Conservation (phyloP, 2,797 vertebrate species). For the Bufotes viridis region DNA sequence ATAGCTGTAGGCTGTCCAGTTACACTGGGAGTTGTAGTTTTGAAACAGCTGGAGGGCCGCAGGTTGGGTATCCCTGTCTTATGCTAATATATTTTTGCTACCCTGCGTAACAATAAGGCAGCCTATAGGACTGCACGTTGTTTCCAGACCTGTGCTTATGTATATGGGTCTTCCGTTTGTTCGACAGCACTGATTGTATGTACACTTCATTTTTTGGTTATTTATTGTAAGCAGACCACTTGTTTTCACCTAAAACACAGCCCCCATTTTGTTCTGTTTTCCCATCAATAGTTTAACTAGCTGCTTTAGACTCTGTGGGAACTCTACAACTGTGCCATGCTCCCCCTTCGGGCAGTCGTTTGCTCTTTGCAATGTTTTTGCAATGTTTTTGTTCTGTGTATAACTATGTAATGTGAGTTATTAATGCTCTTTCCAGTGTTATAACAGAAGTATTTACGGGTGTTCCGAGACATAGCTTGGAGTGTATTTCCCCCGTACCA, state of each 20-base stretch:
- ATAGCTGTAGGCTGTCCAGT: too few species aligned
- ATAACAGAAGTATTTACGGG: background rate
- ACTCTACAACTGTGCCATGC: background rate
- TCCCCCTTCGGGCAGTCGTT: background rate
- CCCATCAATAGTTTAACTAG: conserved; percentile 22
- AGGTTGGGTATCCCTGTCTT: too few species aligned
- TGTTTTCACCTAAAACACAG: conserved; percentile 59
- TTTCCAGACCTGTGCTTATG: background rate
- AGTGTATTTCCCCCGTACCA: background rate
- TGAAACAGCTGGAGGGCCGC: too few species aligned
- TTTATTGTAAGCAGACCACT: conserved; percentile 55
- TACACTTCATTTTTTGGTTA: conserved; percentile 39
- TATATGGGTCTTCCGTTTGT: conserved; percentile 24
- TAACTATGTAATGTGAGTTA: too few species aligned
- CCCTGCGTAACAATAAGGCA: background rate
- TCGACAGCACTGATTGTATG: background rate
- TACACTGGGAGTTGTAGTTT: too few species aligned
- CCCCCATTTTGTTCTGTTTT: conserved; percentile 49
- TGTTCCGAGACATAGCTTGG: background rate
- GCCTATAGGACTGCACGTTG: background rate
- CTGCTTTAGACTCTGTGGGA: background rate
- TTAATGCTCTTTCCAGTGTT: background rate
- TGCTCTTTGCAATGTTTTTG: background rate
- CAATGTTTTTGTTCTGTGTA: background rate
- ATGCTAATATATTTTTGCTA: background rate